These are phyloP conservation scores for Ailuropoda melanoleuca DNA, from an alignment of 2,113 vertebrate genomes.

Conservation along the genomic window DNA sequence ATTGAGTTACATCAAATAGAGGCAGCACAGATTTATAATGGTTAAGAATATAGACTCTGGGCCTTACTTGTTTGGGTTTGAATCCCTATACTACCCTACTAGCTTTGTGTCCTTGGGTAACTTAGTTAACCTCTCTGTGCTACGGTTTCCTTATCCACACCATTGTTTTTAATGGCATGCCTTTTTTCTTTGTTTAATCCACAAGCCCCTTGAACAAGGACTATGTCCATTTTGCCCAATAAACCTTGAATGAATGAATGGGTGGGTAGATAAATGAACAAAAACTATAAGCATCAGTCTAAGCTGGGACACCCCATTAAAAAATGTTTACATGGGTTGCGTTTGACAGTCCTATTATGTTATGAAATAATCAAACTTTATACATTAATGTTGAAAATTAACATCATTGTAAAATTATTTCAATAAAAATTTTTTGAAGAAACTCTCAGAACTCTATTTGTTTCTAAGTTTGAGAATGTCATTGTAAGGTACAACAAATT, in stretches of 20 bases:
- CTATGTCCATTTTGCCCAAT: not conserved
- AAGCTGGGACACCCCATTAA: not conserved
- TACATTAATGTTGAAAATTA: not conserved
- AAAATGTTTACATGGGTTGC: not conserved
- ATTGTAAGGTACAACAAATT: not conserved
- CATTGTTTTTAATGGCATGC: not conserved
- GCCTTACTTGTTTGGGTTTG: not conserved
- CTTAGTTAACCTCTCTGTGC: not conserved
- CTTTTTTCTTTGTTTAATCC: not conserved
- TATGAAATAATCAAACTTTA: slow-evolving; percentile 4
- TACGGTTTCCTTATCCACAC: not conserved
- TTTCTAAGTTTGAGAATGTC: not conserved
- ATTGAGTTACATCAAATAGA: not conserved
- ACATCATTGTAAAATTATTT: not conserved
- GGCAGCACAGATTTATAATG: not conserved
- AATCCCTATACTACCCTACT: not conserved
- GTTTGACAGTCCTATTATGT: not conserved
- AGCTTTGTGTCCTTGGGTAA: not conserved
- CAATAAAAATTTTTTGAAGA: not conserved
- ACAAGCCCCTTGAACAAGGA: not conserved
- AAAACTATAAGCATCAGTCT: not conserved
- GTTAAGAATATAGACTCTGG: not conserved
- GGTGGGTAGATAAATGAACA: not conserved
- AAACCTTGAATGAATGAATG: not conserved
- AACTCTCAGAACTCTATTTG: not conserved